These are phyloP conservation scores for Cebidichthys violaceus DNA, from an alignment of 2,113 vertebrate species.

Conservation along the genomic window DNA sequence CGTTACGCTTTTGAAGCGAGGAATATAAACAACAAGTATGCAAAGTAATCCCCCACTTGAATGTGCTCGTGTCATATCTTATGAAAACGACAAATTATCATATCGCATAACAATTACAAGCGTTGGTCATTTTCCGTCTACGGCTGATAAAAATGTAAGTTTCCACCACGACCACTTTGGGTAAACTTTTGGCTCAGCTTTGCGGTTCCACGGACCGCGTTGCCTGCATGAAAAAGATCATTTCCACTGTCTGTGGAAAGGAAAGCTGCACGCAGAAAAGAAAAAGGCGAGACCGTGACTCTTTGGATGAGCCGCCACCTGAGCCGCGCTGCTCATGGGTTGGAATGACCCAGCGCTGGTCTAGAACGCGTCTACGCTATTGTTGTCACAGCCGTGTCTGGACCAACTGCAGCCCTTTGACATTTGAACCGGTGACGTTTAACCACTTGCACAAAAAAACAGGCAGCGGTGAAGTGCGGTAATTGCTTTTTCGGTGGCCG, in stretches of 20 bases:
- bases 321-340: too few relatives aligned
- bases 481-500: not conserved
- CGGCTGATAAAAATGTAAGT: too few relatives aligned
- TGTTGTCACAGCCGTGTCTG: not conserved
- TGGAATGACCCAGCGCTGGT: not conserved
- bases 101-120: not conserved
- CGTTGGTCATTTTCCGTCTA: not conserved
- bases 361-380: not conserved
- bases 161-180: not conserved
- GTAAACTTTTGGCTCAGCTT: not conserved
- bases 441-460: not conserved
- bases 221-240: too few relatives aligned
- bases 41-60: not conserved
- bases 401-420: too few relatives aligned
- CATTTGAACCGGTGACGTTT: not conserved
- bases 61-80: not conserved
- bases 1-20: not conserved
- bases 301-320: too few relatives aligned
- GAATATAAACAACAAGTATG: not conserved
- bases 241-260: too few relatives aligned
- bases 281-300: too few relatives aligned
- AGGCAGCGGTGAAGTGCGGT: not conserved
- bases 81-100: not conserved
- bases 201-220: too few relatives aligned
- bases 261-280: too few relatives aligned